Evolutionary conservation across 2,888 invertebrate species (phyloP).

Genomic region (Eristalis arbustorum): DNA sequence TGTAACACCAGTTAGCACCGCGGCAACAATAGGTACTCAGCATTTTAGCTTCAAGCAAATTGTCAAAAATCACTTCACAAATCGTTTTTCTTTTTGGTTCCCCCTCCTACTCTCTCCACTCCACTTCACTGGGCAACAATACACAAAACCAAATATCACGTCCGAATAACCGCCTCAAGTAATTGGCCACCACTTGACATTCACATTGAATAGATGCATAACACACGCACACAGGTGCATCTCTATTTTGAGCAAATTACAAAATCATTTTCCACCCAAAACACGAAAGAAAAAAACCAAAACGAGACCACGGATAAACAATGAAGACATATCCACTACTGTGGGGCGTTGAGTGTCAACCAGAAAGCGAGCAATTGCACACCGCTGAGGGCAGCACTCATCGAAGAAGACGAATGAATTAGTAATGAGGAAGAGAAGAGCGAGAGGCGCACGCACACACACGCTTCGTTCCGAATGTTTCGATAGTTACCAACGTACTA

Average conservation of each 20-base stretch:
- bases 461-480: conserved; percentile 56
- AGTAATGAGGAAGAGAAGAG: conserved; percentile 10
- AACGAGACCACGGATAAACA: neutral
- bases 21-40: conserved; percentile 36
- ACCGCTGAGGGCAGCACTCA: conserved; percentile 25
- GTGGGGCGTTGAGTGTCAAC: conserved; percentile 14
- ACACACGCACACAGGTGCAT: conserved; percentile 47
- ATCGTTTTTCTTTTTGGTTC: neutral
- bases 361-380: conserved; percentile 19
- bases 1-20: conserved; percentile 42
- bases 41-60: conserved; percentile 38
- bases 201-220: conserved; percentile 54
- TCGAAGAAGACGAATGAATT: conserved; percentile 27
- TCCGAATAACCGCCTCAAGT: conserved; percentile 9
- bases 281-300: neutral
- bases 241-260: conserved; percentile 23
- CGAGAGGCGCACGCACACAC: conserved; percentile 25
- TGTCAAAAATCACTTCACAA: conserved; percentile 6
- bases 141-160: conserved; percentile 3
- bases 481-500: conserved; percentile 51
- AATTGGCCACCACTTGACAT: conserved; percentile 52
- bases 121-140: neutral
- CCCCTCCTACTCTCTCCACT: neutral
- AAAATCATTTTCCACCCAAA: conserved; percentile 21
- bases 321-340: conserved; percentile 29